Conservation (phyloP, 1,140 invertebrate species). For the Brachionus paranguensis region DNA sequence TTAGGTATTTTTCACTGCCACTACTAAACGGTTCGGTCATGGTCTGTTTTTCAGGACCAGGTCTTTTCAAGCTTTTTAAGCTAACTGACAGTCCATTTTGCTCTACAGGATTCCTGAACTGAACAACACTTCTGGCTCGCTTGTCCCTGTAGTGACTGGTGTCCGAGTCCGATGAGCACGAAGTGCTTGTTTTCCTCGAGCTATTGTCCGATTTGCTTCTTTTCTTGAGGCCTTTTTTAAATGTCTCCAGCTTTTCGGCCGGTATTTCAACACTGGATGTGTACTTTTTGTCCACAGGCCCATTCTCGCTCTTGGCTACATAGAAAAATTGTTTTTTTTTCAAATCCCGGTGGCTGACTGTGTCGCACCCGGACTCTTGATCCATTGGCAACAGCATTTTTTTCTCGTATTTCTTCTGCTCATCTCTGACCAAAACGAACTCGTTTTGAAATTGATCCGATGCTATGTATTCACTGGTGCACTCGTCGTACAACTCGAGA, state of each 20-base stretch:
- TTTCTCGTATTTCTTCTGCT: constrained; percentile 23
- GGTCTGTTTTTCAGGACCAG: constrained; percentile 1
- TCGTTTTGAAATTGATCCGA: constrained; percentile 26
- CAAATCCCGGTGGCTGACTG: neutral
- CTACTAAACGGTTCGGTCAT: constrained; percentile 4
- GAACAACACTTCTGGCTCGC: constrained; percentile 19
- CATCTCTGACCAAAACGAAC: neutral
- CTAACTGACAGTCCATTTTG: constrained; percentile 20
- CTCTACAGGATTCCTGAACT: neutral
- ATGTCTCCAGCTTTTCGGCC: constrained; percentile 5
- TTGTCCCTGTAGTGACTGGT: neutral
- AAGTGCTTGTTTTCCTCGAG: constrained; percentile 11
- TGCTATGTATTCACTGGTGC: constrained; percentile 3
- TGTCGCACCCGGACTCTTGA: neutral
- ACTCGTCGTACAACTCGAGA: constrained; percentile 5
- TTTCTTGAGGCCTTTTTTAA: constrained; percentile 11
- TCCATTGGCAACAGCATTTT: neutral
- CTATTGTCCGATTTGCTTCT: neutral
- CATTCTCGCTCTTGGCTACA: neutral
- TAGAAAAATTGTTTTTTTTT: neutral
- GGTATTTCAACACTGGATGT: constrained; percentile 38
- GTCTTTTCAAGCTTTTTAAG: constrained; percentile 32
- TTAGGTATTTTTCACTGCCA: neutral
- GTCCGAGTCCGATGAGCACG: neutral
- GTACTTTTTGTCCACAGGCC: neutral